Evolutionary conservation across 2,888 invertebrate species (phyloP), one percentile per base, ranked within the genome.

Genomic region (Sialis fuliginosa): DNA sequence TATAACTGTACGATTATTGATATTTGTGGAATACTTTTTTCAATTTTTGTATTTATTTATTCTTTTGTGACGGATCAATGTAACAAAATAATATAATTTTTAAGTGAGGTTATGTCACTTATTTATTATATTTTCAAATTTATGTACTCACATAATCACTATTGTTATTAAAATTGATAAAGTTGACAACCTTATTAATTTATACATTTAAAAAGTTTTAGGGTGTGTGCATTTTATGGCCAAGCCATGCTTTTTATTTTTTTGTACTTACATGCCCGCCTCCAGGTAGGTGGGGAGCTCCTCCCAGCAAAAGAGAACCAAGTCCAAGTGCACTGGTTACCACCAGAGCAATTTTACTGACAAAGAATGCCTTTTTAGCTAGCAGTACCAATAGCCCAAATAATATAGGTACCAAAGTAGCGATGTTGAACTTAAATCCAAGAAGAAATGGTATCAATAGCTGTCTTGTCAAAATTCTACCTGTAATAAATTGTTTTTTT

Each of bases 401-500:
- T 6, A 87, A 58, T 45, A 88, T 58, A 0, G 87, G 87, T 10
- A 87, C 64, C 49, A 88, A 60, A 1, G 84, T 81, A 1, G 79
- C 75, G 40, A 86, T 64, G 57, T 84, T 85, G 58, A 88, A 83
- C 64, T 87, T 87, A 53, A 87, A 73, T 6, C 86, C 87, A 8
- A 87, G 68, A 1, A 88, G 69, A 55, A 86, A 75, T 30, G 87
- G 87, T 12, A 88, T 66, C n/a, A 87, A 57, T 47, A 85, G 74
- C 52, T 81, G 80, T 53, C 79, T 72, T 45, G 85, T 72, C 50
- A 87, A 57, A 31, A 84, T 64, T 12, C 79, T 76, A 52, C 79
- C 87, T 87, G 71, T 51, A 77, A 77, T 49, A 48, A 43, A 45
- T n/a, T n/a, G n/a, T n/a, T n/a, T n/a, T n/a, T n/a, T n/a, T n/a